These are phyloP conservation scores for Asarcornis scutulata DNA, from an alignment of 2,113 vertebrate species.

Conservation along the genomic window DNA sequence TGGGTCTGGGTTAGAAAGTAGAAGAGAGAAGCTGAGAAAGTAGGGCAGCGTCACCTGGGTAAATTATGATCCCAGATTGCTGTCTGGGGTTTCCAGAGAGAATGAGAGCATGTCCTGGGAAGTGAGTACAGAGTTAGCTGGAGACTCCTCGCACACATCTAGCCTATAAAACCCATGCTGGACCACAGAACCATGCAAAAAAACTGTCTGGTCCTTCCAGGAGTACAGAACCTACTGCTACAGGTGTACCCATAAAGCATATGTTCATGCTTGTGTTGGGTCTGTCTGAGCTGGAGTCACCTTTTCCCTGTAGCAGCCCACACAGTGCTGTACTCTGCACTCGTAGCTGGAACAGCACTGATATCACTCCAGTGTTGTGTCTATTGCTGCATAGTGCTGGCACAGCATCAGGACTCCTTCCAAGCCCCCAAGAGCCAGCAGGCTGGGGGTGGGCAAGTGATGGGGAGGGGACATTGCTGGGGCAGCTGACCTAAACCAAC, in stretches of 20 bases:
- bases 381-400: no score
- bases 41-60: background rate
- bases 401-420: no score
- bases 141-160: fast-evolving
- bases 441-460: no score
- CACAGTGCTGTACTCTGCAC: no score
- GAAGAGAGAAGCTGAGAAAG: background rate
- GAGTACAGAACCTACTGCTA: background rate
- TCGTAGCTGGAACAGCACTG: no score
- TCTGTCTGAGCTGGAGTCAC: no score
- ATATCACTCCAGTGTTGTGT: no score
- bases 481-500: no score
- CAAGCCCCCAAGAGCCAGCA: no score
- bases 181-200: background rate
- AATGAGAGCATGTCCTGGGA: background rate
- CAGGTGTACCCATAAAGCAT: fast-evolving
- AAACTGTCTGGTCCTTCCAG: background rate
- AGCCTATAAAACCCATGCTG: background rate
- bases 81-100: background rate
- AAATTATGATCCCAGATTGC: background rate
- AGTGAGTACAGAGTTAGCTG: no score
- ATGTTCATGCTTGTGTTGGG: background rate
- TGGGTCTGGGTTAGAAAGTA: background rate
- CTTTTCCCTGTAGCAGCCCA: no score
- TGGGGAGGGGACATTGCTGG: no score